Evolutionary conservation across 2,888 invertebrate species (phyloP).

Genomic region (Stomorhina lunata): DNA sequence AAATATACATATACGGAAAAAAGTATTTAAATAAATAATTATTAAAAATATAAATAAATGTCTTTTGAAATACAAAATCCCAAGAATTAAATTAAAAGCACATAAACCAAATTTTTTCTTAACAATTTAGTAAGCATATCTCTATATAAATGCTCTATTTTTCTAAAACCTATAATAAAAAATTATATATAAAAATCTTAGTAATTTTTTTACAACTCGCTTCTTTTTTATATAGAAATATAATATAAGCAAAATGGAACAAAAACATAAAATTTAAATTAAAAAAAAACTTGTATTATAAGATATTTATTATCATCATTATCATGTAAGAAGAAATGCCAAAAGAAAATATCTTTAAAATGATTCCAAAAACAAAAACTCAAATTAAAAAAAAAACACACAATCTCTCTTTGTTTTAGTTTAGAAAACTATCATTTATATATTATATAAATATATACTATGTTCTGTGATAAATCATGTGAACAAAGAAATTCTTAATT

Average conservation of each 20-base stretch:
- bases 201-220: constrained; percentile 57
- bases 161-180: constrained; percentile 48
- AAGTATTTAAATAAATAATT: constrained; percentile 12
- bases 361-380: constrained; percentile 38
- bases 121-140: constrained; percentile 59
- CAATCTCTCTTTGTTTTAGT: constrained; percentile 24
- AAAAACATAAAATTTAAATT: too few species aligned
- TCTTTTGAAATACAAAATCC: constrained; percentile 31
- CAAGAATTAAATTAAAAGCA: constrained; percentile 49
- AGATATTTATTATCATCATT: constrained; percentile 21
- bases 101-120: constrained; percentile 50
- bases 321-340: constrained; percentile 55
- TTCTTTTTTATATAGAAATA: constrained; percentile 61
- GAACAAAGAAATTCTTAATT: constrained; percentile 48
- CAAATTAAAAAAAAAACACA: constrained; percentile 2
- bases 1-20: constrained; percentile 32
- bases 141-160: constrained; percentile 62
- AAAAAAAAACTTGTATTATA: constrained; percentile 31
- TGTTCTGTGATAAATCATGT: constrained; percentile 76
- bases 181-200: constrained; percentile 24
- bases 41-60: constrained; percentile 38
- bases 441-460: too few species aligned
- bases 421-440: constrained; percentile 72
- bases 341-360: constrained; percentile 37
- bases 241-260: too few species aligned